Conservation (phyloP, 2,113 vertebrate species). For the Emydura subglobosa region DNA sequence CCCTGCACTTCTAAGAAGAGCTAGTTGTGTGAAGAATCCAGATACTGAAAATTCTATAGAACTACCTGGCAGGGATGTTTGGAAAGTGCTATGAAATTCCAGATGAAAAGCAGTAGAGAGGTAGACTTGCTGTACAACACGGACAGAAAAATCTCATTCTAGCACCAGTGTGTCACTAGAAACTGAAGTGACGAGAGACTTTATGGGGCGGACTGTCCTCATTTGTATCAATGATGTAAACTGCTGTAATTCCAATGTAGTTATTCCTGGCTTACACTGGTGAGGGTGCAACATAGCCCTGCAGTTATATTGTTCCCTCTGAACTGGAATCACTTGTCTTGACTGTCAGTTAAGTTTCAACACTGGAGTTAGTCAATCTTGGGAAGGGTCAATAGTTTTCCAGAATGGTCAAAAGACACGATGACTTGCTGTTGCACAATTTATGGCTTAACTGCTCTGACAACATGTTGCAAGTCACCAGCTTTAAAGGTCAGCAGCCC, state of each 20-base stretch:
- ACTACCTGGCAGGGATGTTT: not conserved
- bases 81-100: not conserved
- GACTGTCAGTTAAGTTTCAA: not conserved
- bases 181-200: not conserved
- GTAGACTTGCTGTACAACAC: not conserved
- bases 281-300: not conserved
- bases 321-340: not conserved
- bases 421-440: not conserved
- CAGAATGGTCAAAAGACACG: not conserved
- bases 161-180: no score
- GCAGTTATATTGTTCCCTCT: not conserved
- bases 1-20: not conserved
- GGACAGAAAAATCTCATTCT: not conserved
- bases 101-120: not conserved
- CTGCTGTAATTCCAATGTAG: not conserved
- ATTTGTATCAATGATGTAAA: not conserved
- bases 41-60: not conserved
- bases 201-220: not conserved
- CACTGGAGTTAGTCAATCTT: not conserved
- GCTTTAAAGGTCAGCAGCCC: not conserved
- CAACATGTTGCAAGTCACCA: not conserved
- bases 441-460: not conserved
- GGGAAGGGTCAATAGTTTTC: not conserved
- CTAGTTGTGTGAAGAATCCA: not conserved
- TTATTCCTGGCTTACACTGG: not conserved